These are phyloP conservation scores for Sorex fumeus DNA, from an alignment of 2,113 vertebrate genomes.

Conservation along the genomic window DNA sequence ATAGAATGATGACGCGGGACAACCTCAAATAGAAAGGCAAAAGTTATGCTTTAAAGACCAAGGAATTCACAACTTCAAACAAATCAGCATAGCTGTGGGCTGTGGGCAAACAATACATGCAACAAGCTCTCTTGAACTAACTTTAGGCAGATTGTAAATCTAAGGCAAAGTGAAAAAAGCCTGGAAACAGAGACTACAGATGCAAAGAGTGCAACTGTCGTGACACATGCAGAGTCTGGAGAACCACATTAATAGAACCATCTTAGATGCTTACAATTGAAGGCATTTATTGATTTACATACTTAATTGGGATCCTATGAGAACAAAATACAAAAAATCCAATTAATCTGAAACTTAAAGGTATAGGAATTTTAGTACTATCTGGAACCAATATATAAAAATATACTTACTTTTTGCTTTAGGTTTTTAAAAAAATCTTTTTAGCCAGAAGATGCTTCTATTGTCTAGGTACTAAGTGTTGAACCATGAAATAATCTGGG, in stretches of 20 bases:
- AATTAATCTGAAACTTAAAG: slow-evolving; percentile 56
- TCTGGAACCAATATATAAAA: slow-evolving; percentile 45
- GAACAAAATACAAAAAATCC: background rate
- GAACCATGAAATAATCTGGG: too few relatives aligned
- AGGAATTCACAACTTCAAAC: slow-evolving; percentile 75
- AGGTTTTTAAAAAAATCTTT: background rate
- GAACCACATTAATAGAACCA: background rate
- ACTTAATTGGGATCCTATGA: slow-evolving; percentile 20
- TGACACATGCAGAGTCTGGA: background rate
- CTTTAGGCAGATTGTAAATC: slow-evolving; percentile 57
- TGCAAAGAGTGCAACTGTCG: slow-evolving; percentile 18
- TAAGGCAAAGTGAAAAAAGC: slow-evolving; percentile 44
- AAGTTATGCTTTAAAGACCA: slow-evolving; percentile 69
- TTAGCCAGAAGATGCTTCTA: background rate
- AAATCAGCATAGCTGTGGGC: slow-evolving; percentile 69
- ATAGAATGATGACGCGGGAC: slow-evolving; percentile 55
- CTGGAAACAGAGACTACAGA: slow-evolving; percentile 60
- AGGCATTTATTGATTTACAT: background rate
- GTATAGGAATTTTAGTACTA: slow-evolving; percentile 28
- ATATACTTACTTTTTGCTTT: slow-evolving; percentile 36
- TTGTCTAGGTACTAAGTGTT: too few relatives aligned
- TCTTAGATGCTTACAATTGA: background rate
- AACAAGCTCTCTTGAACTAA: slow-evolving; percentile 52
- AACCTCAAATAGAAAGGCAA: slow-evolving; percentile 70
- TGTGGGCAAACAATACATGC: slow-evolving; percentile 63